Percentiles rank a stretch among this genome's conserved stretches.
phyloP scores from a whole-genome alignment of 2,797 vertebrate genomes.

The Heliangelus exortis region DNA sequence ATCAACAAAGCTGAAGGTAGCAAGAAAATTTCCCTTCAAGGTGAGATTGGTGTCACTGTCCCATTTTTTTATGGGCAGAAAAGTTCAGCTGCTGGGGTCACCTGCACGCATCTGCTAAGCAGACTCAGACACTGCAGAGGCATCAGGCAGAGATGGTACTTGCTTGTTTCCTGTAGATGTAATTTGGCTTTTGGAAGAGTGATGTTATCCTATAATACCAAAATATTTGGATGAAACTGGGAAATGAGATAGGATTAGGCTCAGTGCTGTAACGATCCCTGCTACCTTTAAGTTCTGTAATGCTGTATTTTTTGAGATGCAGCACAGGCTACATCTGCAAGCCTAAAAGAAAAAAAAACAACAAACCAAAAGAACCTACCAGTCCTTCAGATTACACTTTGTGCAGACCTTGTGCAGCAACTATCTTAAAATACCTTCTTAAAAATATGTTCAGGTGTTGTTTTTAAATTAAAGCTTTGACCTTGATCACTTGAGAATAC shows the following conservation, averaged over 20 bases:
- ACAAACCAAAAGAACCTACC: neutral
- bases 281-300: neutral
- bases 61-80: neutral
- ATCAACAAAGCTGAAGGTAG: neutral
- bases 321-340: neutral
- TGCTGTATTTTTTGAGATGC: neutral
- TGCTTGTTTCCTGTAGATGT: neutral
- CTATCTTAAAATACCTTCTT: neutral
- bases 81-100: neutral
- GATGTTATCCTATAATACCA: neutral
- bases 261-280: neutral
- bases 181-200: neutral
- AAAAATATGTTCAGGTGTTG: neutral
- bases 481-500: neutral
- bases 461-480: constrained; percentile 17
- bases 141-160: neutral
- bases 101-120: neutral
- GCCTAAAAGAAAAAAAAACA: neutral
- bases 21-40: neutral
- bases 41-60: neutral
- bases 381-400: neutral
- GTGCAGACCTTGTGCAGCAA: neutral
- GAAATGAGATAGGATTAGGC: neutral
- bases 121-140: neutral
- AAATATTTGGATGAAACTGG: neutral